A percentile compares a stretch with the other conserved stretches of the same genome.
These are phyloP conservation scores for Eubasilissa regina DNA, from an alignment of 1,140 invertebrate genomes.

Conservation along the genomic window DNA sequence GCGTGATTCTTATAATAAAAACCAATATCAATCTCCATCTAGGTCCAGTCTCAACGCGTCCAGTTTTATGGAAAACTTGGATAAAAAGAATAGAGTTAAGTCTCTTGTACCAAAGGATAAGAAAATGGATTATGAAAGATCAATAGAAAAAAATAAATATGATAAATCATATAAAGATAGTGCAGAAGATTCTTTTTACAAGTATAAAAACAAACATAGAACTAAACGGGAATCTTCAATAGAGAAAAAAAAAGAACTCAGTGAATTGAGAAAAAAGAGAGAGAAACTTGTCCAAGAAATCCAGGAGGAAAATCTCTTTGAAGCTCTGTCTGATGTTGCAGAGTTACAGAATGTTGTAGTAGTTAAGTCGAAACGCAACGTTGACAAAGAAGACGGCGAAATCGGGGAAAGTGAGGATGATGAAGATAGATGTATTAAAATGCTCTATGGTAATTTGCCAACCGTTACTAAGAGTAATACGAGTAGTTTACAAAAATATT, in stretches of 20 bases:
- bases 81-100: background rate
- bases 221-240: background rate
- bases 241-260: slow-evolving; percentile 26
- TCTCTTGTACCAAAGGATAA: too few species aligned
- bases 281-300: slow-evolving; percentile 32
- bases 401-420: slow-evolving; percentile 70
- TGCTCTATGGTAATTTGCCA: slow-evolving; percentile 26
- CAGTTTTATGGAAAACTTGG: background rate
- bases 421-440: slow-evolving; percentile 64
- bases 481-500: background rate
- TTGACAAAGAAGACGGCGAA: slow-evolving; percentile 69
- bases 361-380: slow-evolving; percentile 52
- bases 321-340: slow-evolving; percentile 13
- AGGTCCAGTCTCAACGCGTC: background rate
- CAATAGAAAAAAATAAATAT: background rate
- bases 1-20: background rate
- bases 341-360: slow-evolving; percentile 38
- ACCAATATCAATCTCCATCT: background rate
- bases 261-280: slow-evolving; percentile 34
- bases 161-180: background rate
- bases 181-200: background rate
- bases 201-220: background rate
- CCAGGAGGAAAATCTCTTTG: slow-evolving; percentile 34
- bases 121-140: too few species aligned
- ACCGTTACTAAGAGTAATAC: background rate